These are phyloP conservation scores for Stenodera caucasica DNA, from an alignment of 2,888 invertebrate species.

Conservation along the genomic window DNA sequence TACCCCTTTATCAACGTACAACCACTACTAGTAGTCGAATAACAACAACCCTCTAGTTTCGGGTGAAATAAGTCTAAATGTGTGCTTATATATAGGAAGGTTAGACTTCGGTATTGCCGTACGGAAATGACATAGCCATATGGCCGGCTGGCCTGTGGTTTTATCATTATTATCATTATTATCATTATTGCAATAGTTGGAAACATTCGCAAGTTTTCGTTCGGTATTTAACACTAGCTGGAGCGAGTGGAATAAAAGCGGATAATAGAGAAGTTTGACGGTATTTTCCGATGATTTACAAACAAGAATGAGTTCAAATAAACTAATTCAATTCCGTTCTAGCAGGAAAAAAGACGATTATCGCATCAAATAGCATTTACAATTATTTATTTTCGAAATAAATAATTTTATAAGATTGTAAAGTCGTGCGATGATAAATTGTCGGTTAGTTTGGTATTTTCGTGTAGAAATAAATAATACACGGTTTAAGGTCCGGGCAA, in stretches of 20 bases:
- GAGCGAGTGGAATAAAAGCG: neutral
- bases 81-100: neutral
- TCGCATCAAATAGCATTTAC: neutral
- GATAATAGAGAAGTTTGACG: neutral
- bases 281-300: neutral
- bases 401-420: neutral
- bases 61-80: neutral
- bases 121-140: constrained; percentile 4
- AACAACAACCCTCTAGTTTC: neutral
- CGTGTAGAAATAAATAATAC: constrained; percentile 18
- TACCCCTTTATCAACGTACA: constrained; percentile 1
- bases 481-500: constrained; percentile 18
- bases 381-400: neutral
- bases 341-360: neutral
- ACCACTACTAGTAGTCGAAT: neutral
- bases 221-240: neutral
- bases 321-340: neutral
- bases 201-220: neutral
- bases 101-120: neutral
- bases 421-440: neutral
- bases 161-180: constrained; percentile 5
- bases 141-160: neutral
- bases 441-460: constrained; percentile 1
- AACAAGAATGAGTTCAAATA: too few species aligned
- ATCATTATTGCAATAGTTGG: neutral